Conservation (phyloP, 2,113 vertebrate genomes). For the Daubentonia madagascariensis region DNA sequence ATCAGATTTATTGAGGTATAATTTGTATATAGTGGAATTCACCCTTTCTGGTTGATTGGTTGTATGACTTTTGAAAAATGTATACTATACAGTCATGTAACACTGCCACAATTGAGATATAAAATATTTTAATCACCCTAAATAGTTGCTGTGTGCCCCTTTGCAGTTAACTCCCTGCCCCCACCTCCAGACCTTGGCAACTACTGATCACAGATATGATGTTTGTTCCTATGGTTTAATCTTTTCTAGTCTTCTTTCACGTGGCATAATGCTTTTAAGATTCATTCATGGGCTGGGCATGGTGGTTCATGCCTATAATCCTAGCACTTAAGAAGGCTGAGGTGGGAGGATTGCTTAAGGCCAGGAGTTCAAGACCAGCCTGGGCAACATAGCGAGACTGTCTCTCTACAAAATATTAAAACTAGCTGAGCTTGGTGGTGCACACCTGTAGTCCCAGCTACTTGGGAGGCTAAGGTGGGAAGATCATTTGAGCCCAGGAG, state of each 20-base stretch:
- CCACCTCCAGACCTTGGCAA: fast-evolving
- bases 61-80: neutral
- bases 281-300: neutral
- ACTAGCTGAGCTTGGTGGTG: too few species aligned
- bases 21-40: neutral
- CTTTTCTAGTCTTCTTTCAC: neutral
- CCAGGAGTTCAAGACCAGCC: too few species aligned
- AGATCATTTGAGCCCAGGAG: too few species aligned
- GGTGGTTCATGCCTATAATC: too few species aligned
- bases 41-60: neutral
- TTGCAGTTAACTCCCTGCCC: neutral
- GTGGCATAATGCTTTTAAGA: neutral
- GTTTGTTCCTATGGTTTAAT: neutral
- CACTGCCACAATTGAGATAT: neutral
- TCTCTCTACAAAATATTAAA: too few species aligned
- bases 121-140: neutral
- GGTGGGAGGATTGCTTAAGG: too few species aligned
- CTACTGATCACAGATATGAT: neutral
- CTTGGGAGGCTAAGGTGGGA: too few species aligned
- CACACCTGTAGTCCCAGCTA: too few species aligned
- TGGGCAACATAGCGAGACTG: too few species aligned
- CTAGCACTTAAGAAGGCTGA: too few species aligned
- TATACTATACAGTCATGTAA: neutral
- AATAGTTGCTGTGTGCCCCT: neutral
- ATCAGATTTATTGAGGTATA: neutral